These are phyloP conservation scores for Lethrus apterus DNA, from an alignment of 1,140 invertebrate species.

Conservation along the genomic window DNA sequence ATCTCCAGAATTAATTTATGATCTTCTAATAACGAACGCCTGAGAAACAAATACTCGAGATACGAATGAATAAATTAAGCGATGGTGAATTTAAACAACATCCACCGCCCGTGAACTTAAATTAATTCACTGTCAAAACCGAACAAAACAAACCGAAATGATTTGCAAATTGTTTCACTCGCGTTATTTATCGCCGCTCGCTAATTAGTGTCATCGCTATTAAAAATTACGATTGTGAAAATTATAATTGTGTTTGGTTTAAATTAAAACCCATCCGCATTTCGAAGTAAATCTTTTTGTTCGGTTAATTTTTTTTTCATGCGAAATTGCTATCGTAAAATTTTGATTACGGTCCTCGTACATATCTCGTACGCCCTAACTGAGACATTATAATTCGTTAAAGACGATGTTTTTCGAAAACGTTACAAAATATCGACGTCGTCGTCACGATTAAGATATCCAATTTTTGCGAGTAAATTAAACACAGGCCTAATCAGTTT, in stretches of 20 bases:
- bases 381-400: too few species aligned
- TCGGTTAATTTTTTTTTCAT: too few species aligned
- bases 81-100: conserved; percentile 10
- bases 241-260: conserved; percentile 9
- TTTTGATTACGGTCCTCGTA: too few species aligned
- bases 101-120: conserved; percentile 10
- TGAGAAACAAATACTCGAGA: conserved; percentile 22
- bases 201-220: conserved; percentile 11
- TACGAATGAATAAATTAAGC: conserved; percentile 12
- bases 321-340: too few species aligned
- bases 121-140: conserved; percentile 14
- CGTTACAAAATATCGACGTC: too few species aligned
- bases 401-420: too few species aligned
- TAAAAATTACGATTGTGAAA: conserved; percentile 5
- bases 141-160: neutral
- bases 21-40: conserved; percentile 26
- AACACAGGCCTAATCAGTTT: too few species aligned
- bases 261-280: conserved; percentile 4
- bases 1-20: conserved; percentile 25
- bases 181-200: conserved; percentile 4
- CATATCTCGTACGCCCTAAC: too few species aligned
- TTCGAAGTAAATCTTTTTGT: too few species aligned
- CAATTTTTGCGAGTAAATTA: too few species aligned
- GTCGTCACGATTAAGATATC: too few species aligned
- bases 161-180: conserved; percentile 10